A percentile compares a stretch with the other conserved stretches of the same genome.
Evolutionary conservation across 2,888 invertebrate genomes (phyloP).

Genomic region (Andrena bucephala): DNA sequence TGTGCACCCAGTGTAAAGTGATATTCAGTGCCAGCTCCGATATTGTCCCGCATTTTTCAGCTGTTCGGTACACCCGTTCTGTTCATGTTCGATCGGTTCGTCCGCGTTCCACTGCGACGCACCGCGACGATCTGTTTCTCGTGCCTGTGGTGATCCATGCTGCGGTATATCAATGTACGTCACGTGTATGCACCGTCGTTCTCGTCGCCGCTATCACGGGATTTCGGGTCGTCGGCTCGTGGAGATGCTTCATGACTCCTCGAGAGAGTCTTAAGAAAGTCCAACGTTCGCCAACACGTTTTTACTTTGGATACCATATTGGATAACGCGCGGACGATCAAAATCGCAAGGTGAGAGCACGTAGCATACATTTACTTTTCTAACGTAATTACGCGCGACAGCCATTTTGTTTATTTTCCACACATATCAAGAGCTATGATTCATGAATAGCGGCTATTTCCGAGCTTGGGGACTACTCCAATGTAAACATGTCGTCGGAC

Average conservation of each 20-base stretch:
- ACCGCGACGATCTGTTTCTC: conserved; percentile 63
- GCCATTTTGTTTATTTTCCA: neutral
- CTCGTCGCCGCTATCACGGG: conserved; percentile 75
- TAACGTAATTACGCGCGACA: neutral
- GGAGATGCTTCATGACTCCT: conserved; percentile 78
- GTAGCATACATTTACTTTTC: neutral
- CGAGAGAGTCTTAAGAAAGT: conserved; percentile 77
- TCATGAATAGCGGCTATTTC: neutral
- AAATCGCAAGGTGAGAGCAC: conserved; percentile 62
- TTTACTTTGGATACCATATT: conserved; percentile 64
- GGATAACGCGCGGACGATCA: conserved; percentile 60
- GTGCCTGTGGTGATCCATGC: conserved; percentile 67
- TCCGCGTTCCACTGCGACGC: conserved; percentile 45
- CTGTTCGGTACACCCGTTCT: neutral
- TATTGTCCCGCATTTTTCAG: conserved; percentile 15
- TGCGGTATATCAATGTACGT: conserved; percentile 77
- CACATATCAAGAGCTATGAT: neutral
- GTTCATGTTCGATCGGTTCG: conserved; percentile 34
- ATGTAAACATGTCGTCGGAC: neutral
- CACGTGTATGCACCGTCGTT: conserved; percentile 77
- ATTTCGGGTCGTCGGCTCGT: conserved; percentile 73
- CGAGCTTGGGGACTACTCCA: neutral
- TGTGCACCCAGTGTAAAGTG: conserved; percentile 72
- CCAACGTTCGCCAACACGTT: conserved; percentile 21
- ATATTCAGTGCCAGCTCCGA: conserved; percentile 55